Evolutionary conservation across 2,797 vertebrate genomes (phyloP), one percentile per base, ranked within the genome.

Genomic region (Phalloptychus januarius): DNA sequence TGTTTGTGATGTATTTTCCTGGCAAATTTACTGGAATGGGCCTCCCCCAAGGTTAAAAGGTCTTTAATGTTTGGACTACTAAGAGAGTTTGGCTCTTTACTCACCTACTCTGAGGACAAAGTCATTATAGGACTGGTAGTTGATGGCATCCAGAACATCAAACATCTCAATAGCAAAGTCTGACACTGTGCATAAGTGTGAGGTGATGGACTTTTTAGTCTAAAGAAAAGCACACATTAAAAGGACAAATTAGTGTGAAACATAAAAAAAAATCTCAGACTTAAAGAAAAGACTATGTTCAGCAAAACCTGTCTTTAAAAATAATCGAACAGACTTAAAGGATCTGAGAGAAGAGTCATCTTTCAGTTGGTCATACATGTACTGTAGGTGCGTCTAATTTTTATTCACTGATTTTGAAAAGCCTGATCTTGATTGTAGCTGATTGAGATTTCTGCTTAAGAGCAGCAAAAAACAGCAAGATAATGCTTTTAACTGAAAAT

Each of bases 51-150:
- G 88, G 90, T 90, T 87, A 91, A 38, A 28, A 48, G 46, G 77
- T 42, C 63, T 33, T 72, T 54, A 58, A 10, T 77, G 83, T 91
- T 82, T 87, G 71, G 67, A 70, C 23, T 72, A 50, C 46, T 25
- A 33, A 75, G 56, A 71, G 72, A 74, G 40, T 63, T 46, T 16
- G 74, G 72, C 2, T 74, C 65, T 71, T 87, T 6, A 93, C 97
- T 97, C 94, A 99, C 98, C 98, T 18, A 99, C 98, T 91, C 98
- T 96, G 79, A 99, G 96, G 86, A 99, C 98, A 88, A 99, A 99
- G 90, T 99, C 98, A 0, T 99, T 99, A 89, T 99, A 99, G 7
- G 98, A 99, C 95, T 99, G 98, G 91, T 99, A 99, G 95, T 99
- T 99, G 94, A 99, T 99, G 92, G 98, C 98, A 87, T 99, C 97